These are phyloP conservation scores for Whitmania pigra DNA, from an alignment of 1,140 invertebrate species.

Conservation along the genomic window DNA sequence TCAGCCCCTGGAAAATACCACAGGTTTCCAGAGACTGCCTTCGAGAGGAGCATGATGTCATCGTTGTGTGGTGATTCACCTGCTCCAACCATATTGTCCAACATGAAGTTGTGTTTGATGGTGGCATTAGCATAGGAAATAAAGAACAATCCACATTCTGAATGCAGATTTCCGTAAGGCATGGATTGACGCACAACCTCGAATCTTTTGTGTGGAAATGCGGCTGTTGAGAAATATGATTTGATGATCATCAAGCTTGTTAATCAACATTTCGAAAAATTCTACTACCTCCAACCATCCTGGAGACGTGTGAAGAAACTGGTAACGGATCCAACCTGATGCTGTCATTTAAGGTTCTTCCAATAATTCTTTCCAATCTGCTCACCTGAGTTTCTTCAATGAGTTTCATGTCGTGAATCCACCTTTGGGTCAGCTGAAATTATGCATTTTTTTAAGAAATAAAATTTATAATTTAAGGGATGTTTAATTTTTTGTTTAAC, in stretches of 20 bases:
- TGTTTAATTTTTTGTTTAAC: background rate
- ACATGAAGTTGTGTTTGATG: slow-evolving; percentile 35
- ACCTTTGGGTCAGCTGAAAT: slow-evolving; percentile 39
- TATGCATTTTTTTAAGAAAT: no score
- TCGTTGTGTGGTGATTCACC: slow-evolving; percentile 26
- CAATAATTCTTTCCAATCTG: slow-evolving; percentile 35
- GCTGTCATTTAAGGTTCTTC: slow-evolving; percentile 32
- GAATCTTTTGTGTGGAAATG: background rate
- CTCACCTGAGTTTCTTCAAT: slow-evolving; percentile 30
- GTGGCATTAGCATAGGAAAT: slow-evolving; percentile 35
- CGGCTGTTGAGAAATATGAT: background rate
- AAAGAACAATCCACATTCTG: slow-evolving; percentile 36
- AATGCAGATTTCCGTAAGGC: slow-evolving; percentile 33
- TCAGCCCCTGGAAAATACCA: slow-evolving; percentile 39
- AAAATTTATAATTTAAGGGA: no score
- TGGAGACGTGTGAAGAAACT: slow-evolving; percentile 36
- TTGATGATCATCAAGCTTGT: background rate
- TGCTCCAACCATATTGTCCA: slow-evolving; percentile 39
- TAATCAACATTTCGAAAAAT: background rate
- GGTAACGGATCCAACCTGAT: slow-evolving; percentile 34
- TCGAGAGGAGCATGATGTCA: slow-evolving; percentile 37
- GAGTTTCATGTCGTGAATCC: slow-evolving; percentile 35
- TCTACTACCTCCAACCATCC: slow-evolving; percentile 33
- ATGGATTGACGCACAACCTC: slow-evolving; percentile 37
- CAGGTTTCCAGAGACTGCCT: slow-evolving; percentile 37